Percentiles rank a stretch among this genome's conserved stretches.
Conservation (phyloP, 2,113 vertebrate species). For the Desmodus rotundus region DNA sequence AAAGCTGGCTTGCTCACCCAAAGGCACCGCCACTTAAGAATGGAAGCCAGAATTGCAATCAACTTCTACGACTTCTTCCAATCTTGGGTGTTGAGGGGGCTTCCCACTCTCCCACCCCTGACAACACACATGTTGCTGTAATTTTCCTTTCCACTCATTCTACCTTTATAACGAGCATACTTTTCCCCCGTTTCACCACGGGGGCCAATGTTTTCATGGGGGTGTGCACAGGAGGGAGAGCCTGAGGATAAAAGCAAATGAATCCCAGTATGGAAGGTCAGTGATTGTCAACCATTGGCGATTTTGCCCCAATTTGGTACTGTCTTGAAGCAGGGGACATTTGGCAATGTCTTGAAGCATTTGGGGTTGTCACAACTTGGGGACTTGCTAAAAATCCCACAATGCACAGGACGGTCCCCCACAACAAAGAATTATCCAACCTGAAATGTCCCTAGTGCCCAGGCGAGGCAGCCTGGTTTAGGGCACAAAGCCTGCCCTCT, state of each 20-base stretch:
- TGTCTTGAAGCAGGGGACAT: no score
- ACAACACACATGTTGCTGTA: neutral
- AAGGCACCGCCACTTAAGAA: neutral
- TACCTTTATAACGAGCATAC: neutral
- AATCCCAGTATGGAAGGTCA: neutral
- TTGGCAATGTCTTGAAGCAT: neutral
- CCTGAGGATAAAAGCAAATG: neutral
- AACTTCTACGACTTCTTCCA: neutral
- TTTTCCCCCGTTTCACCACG: neutral
- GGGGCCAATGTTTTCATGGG: neutral
- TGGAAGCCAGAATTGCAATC: neutral
- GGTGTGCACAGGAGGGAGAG: neutral
- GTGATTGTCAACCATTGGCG: neutral
- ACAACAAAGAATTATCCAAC: neutral
- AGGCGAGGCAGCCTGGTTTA: neutral
- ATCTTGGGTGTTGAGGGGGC: neutral
- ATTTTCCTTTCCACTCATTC: neutral
- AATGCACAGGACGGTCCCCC: neutral
- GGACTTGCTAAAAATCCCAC: neutral
- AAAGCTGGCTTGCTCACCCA: neutral
- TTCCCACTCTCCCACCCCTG: neutral
- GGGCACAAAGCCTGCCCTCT: slow-evolving; percentile 3
- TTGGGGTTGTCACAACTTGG: neutral
- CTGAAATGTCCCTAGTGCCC: neutral
- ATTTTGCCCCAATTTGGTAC: neutral